Conservation (phyloP, 2,888 invertebrate genomes). For the Amiota mariae region DNA sequence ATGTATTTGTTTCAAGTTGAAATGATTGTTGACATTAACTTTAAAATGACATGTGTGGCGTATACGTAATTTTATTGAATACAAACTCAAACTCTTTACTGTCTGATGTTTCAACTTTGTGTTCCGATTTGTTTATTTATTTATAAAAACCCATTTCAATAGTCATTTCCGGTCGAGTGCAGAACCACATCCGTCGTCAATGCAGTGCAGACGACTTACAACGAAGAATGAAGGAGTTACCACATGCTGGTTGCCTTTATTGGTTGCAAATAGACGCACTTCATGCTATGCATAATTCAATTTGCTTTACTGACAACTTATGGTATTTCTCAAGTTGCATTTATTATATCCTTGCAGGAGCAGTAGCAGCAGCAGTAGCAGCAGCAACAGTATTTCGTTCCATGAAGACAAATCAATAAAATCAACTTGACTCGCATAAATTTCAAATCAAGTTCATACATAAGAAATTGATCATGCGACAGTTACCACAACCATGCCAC, state of each 20-base stretch:
- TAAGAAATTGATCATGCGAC: neutral
- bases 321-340: too few relatives aligned
- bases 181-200: too few relatives aligned
- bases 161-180: too few relatives aligned
- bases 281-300: slow-evolving; percentile 11
- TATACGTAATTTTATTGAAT: slow-evolving; percentile 27
- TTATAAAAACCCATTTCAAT: too few relatives aligned
- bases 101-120: too few relatives aligned
- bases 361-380: neutral
- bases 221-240: too few relatives aligned
- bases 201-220: too few relatives aligned
- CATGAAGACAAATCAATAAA: neutral
- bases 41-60: slow-evolving; percentile 3
- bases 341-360: neutral
- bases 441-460: neutral
- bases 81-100: neutral
- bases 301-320: neutral
- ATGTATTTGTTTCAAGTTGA: neutral
- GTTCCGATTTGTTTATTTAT: too few relatives aligned
- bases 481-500: too few relatives aligned
- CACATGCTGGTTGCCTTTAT: too few relatives aligned
- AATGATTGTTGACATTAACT: neutral
- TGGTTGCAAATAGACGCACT: neutral
- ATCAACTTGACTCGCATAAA: slow-evolving; percentile 1
- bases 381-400: neutral